phyloP scores from a whole-genome alignment of 2,797 vertebrate genomes.

The Xerus rutilus region DNA sequence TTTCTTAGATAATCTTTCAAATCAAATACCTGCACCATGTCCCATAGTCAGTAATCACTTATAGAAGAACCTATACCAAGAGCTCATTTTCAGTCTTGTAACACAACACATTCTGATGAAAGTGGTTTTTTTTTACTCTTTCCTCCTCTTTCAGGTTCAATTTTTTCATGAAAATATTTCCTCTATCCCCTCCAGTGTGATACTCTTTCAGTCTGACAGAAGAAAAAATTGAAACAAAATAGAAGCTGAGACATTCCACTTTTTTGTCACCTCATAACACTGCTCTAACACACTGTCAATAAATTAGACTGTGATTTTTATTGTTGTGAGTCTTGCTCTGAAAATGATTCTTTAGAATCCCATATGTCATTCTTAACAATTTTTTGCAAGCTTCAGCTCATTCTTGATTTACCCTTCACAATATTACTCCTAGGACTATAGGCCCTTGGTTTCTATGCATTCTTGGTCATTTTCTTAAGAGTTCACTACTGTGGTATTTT shows the following conservation, averaged over 20 bases:
- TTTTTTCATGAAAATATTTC: constrained; percentile 50
- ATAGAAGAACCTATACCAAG: not conserved
- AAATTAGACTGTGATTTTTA: constrained; percentile 54
- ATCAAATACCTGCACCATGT: not conserved
- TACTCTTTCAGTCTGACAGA: constrained; percentile 58
- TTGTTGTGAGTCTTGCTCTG: constrained; percentile 22
- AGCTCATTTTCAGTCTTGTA: not conserved
- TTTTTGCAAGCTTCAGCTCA: constrained; percentile 36
- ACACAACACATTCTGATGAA: not conserved
- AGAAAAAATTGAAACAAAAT: constrained; percentile 51
- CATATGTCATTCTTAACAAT: not conserved
- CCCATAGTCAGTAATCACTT: not conserved
- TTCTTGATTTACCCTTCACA: constrained; percentile 42
- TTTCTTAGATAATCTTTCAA: constrained; percentile 7
- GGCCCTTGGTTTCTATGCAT: not conserved
- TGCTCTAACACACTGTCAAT: not conserved
- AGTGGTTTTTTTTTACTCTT: not conserved
- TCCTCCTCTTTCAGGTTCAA: not conserved
- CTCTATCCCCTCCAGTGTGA: constrained; percentile 33
- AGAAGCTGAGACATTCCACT: constrained; percentile 52
- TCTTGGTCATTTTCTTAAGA: constrained; percentile 8
- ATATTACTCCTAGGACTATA: constrained; percentile 1
- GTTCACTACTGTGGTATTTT: not conserved
- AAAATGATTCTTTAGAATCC: constrained; percentile 44
- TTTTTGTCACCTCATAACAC: constrained; percentile 55